phyloP scores from a whole-genome alignment of 2,797 vertebrate genomes.

The Mormyrus proboscirostris region DNA sequence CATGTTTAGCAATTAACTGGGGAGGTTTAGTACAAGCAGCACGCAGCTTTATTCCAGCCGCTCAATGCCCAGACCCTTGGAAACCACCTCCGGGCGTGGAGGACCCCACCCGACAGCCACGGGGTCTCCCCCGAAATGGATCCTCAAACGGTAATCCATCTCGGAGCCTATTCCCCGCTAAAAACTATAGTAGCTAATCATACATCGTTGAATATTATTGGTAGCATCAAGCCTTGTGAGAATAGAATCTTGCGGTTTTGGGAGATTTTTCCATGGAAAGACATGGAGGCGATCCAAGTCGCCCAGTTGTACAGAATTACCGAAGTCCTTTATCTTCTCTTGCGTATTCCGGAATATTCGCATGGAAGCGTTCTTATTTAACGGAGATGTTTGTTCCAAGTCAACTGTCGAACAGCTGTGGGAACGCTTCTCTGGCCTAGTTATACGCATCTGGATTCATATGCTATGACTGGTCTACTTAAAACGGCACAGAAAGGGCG shows the following conservation, averaged over 20 bases:
- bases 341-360: neutral
- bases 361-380: neutral
- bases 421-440: neutral
- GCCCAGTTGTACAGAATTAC: neutral
- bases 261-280: neutral
- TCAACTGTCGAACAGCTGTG: neutral
- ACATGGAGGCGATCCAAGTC: neutral
- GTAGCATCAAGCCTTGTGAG: neutral
- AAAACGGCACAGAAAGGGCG: slow-evolving; percentile 21
- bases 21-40: neutral
- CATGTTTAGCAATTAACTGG: neutral
- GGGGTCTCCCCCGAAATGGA: neutral
- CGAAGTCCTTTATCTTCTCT: neutral
- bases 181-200: neutral
- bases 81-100: neutral
- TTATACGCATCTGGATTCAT: slow-evolving; percentile 14
- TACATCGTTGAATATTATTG: neutral
- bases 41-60: neutral
- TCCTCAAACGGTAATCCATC: neutral
- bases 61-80: neutral
- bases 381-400: neutral
- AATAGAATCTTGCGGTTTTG: neutral
- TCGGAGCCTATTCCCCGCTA: neutral
- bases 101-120: neutral
- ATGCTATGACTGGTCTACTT: slow-evolving; percentile 25